These are phyloP conservation scores for Spinus pinus DNA, from an alignment of 2,797 vertebrate species.

Conservation along the genomic window DNA sequence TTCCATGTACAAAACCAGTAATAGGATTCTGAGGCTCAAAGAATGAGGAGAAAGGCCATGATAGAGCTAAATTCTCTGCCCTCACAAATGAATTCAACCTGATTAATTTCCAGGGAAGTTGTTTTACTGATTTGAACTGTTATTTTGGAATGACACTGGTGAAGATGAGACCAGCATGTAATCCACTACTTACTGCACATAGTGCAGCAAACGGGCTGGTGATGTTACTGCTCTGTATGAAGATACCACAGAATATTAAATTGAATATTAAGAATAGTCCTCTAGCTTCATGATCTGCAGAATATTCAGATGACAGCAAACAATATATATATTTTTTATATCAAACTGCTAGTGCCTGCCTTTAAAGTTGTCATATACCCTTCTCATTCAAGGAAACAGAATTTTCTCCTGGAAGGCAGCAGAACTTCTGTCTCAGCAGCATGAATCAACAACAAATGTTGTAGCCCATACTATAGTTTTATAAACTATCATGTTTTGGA, in stretches of 20 bases:
- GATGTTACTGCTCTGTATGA: background rate
- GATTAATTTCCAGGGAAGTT: background rate
- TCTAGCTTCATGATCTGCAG: slow-evolving; percentile 11
- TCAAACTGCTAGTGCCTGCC: background rate
- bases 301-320: background rate
- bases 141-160: background rate
- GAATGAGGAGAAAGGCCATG: background rate
- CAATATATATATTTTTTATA: background rate
- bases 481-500: slow-evolving; percentile 72
- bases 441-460: slow-evolving; percentile 77
- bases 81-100: background rate
- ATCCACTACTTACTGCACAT: background rate
- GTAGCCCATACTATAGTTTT: slow-evolving; percentile 74
- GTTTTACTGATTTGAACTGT: background rate
- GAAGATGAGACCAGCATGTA: background rate
- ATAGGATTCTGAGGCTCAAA: background rate
- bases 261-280: background rate
- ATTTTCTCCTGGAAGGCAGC: slow-evolving; percentile 73
- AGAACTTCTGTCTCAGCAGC: slow-evolving; percentile 69
- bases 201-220: background rate
- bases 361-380: slow-evolving; percentile 42
- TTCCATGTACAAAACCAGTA: background rate
- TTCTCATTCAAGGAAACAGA: slow-evolving; percentile 61
- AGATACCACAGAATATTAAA: background rate
- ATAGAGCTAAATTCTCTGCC: background rate